phyloP scores from a whole-genome alignment of 2,888 invertebrate genomes.

The Ariolimax columbianus region DNA sequence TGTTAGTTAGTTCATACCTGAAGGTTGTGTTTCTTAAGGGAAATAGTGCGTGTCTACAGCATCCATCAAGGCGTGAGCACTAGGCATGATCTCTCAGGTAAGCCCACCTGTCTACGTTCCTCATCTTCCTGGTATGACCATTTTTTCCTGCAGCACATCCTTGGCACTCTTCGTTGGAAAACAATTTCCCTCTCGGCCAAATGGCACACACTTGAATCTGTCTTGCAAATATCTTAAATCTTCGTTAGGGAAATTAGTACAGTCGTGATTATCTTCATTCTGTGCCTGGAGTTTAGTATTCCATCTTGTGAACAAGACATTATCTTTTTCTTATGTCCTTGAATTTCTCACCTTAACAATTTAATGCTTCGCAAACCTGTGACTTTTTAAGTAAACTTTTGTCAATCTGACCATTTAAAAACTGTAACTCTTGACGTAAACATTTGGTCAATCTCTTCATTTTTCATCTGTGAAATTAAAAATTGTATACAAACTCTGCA shows the following conservation, averaged over 20 bases:
- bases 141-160: not conserved
- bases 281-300: too few species aligned
- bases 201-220: not conserved
- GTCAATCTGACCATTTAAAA: too few species aligned
- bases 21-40: not conserved
- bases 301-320: too few species aligned
- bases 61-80: constrained; percentile 13
- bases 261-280: too few species aligned
- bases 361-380: too few species aligned
- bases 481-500: too few species aligned
- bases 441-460: too few species aligned
- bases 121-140: constrained; percentile 12
- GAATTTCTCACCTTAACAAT: too few species aligned
- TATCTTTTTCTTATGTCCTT: too few species aligned
- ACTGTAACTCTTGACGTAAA: too few species aligned
- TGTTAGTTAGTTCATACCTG: constrained; percentile 9
- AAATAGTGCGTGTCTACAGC: constrained; percentile 2
- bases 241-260: not conserved
- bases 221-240: not conserved
- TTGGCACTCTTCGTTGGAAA: not conserved
- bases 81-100: constrained; percentile 7
- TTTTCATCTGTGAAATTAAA: too few species aligned
- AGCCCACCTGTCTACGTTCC: constrained; percentile 26
- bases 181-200: not conserved
- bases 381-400: too few species aligned